Percentiles rank a stretch among this genome's conserved stretches.
phyloP scores from a whole-genome alignment of 2,113 vertebrate genomes.

The Pterocles orientalis region DNA sequence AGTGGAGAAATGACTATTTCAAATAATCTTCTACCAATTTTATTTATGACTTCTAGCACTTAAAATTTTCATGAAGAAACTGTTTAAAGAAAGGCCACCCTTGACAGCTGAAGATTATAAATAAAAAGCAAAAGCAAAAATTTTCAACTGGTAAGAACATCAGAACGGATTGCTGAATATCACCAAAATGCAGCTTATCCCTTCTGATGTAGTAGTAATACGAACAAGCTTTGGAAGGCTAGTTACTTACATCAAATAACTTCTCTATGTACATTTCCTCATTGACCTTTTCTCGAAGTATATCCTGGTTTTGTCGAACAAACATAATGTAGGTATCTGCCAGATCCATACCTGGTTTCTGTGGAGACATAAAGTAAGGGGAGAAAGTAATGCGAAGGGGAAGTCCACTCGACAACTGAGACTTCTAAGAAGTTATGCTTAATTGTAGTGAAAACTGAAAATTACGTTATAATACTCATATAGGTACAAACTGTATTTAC shows the following conservation, averaged over 20 bases:
- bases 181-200: conserved; percentile 3
- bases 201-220: not conserved
- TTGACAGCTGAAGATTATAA: not conserved
- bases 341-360: conserved; percentile 97
- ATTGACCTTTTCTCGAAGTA: conserved; percentile 90
- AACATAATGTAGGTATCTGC: conserved; percentile 97
- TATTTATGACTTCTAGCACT: not conserved
- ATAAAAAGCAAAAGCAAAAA: conserved; percentile 24
- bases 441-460: not conserved
- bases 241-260: conserved; percentile 92
- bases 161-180: not conserved
- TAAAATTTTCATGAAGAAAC: not conserved
- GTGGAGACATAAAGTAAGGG: conserved; percentile 22
- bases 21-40: conserved; percentile 11
- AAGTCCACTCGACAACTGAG: not conserved
- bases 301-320: conserved; percentile 96
- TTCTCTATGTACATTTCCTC: conserved; percentile 93
- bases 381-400: not conserved
- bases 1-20: not conserved
- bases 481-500: not conserved
- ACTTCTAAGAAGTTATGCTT: not conserved
- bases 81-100: conserved; percentile 2
- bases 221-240: not conserved
- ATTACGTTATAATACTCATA: not conserved
- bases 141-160: not conserved